Conservation (phyloP, 2,888 invertebrate species). For the Helicoverpa assulta region DNA sequence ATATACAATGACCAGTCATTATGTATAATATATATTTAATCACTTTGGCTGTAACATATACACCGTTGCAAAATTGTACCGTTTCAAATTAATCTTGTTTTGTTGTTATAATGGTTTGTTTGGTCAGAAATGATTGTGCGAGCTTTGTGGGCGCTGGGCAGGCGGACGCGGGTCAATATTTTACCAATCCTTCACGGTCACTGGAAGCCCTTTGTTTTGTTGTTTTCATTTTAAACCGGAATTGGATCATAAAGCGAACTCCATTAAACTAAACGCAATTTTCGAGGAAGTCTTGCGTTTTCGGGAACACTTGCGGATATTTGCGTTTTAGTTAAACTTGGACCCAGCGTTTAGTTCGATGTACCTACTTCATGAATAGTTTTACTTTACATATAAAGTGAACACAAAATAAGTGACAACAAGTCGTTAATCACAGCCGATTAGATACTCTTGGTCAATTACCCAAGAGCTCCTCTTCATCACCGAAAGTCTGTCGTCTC, state of each 20-base stretch:
- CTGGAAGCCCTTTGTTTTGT: conserved; percentile 34
- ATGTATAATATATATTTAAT: no score
- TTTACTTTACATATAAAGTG: conserved; percentile 76
- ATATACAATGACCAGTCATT: no score
- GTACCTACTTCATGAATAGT: conserved; percentile 70
- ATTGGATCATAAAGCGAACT: conserved; percentile 46
- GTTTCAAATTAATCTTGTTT: conserved; percentile 30
- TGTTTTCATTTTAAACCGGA: conserved; percentile 46
- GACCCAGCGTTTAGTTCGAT: conserved; percentile 46
- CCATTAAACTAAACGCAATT: conserved; percentile 62
- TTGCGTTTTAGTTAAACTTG: conserved; percentile 70
- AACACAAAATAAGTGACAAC: conserved; percentile 43
- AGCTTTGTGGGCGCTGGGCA: conserved; percentile 1
- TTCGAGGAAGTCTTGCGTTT: conserved; percentile 64
- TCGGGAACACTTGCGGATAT: conserved; percentile 58
- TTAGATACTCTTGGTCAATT: background rate
- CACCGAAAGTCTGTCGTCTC: no score
- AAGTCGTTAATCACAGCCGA: conserved; percentile 22
- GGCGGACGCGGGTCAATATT: conserved; percentile 36
- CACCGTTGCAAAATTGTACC: conserved; percentile 16
- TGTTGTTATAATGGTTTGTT: conserved; percentile 29
- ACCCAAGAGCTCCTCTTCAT: background rate
- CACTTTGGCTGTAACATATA: no score
- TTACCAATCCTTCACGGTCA: conserved; percentile 48
- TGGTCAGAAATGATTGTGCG: conserved; percentile 29